Conservation (phyloP, 2,888 invertebrate species). For the Macrophya annulata region DNA sequence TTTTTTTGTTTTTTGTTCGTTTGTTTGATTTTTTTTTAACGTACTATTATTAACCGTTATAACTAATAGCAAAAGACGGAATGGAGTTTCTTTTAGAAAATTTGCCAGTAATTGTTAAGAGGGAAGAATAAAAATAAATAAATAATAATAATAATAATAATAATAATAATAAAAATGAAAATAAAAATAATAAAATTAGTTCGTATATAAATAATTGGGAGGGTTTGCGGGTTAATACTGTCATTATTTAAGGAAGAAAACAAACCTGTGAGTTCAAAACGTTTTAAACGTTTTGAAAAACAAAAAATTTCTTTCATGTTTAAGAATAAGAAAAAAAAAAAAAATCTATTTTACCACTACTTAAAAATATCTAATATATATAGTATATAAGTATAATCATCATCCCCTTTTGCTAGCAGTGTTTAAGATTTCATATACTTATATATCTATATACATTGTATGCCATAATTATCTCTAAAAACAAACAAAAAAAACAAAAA, state of each 20-base stretch:
- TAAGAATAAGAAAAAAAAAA: not conserved
- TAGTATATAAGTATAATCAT: not conserved
- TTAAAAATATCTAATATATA: not conserved
- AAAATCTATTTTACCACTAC: not conserved
- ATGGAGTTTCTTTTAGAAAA: conserved; percentile 9
- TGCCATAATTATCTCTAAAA: not conserved
- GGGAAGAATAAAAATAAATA: not conserved
- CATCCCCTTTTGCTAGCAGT: not conserved
- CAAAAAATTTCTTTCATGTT: not conserved
- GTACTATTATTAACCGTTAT: conserved; percentile 16
- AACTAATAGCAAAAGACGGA: not conserved
- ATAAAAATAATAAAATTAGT: not conserved
- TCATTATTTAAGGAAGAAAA: not conserved
- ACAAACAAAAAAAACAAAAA: not conserved
- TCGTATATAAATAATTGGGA: not conserved
- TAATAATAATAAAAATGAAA: not conserved
- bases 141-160: too few relatives aligned
- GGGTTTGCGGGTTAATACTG: not conserved
- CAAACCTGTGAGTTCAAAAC: too few relatives aligned
- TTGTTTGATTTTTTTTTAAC: not conserved
- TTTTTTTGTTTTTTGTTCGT: not conserved
- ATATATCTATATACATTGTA: not conserved
- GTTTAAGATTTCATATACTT: not conserved
- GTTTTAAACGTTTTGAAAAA: not conserved
- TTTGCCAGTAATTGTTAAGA: conserved; percentile 24